Conservation (phyloP, 2,797 vertebrate species). For the Aeoliscus strigatus region DNA sequence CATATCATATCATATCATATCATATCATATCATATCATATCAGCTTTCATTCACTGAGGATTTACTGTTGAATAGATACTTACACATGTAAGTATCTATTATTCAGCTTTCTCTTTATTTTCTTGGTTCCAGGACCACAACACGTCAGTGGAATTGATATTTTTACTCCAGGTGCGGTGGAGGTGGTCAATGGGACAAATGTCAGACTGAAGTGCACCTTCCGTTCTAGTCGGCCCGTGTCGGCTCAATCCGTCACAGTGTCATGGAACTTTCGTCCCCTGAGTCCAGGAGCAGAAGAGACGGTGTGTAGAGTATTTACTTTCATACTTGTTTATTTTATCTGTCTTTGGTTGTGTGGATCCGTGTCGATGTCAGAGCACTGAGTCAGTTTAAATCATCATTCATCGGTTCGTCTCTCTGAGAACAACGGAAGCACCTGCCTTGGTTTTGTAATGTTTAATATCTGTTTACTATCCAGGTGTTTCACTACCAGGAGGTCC, state of each 20-base stretch:
- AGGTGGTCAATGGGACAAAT: constrained; percentile 83
- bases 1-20: too few relatives aligned
- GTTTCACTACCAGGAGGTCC: constrained; percentile 76
- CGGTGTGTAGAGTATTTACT: constrained; percentile 77
- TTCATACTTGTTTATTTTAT: too few relatives aligned
- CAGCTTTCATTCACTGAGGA: too few relatives aligned
- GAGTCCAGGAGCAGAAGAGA: constrained; percentile 61
- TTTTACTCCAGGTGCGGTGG: constrained; percentile 69
- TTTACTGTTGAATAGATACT: too few relatives aligned
- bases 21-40: too few relatives aligned
- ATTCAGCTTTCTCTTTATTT: not conserved
- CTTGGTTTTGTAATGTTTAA: constrained; percentile 22
- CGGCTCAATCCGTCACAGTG: constrained; percentile 54
- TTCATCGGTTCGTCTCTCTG: too few relatives aligned
- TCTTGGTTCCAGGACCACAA: constrained; percentile 63
- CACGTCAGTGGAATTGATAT: constrained; percentile 74
- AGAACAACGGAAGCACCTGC: too few relatives aligned
- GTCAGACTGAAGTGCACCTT: constrained; percentile 87
- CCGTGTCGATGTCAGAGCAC: too few relatives aligned
- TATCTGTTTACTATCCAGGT: too few relatives aligned
- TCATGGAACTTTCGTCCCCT: constrained; percentile 84
- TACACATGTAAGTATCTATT: too few relatives aligned
- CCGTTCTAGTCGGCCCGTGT: constrained; percentile 60
- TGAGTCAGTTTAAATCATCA: too few relatives aligned
- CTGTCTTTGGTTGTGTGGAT: too few relatives aligned